Evolutionary conservation across 35 echinoderm and acorn worm species (phyloP).

Genomic region (Chiridota heheva): DNA sequence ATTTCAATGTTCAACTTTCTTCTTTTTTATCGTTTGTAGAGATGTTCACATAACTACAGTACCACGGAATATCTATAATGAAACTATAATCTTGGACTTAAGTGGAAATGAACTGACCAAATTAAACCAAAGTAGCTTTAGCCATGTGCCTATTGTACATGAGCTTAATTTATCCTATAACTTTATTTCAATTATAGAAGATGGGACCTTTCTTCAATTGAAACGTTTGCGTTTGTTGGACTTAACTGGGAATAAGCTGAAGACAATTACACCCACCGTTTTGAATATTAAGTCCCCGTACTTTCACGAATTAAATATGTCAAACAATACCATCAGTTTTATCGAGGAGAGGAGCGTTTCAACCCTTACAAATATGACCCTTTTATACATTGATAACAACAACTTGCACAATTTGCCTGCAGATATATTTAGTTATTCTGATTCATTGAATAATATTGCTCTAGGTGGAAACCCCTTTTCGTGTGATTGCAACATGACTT

Average conservation of each 20-base stretch:
- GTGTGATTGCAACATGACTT: too few relatives aligned
- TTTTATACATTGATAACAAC: constrained; percentile 35
- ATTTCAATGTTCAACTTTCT: too few relatives aligned
- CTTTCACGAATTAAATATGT: constrained; percentile 1
- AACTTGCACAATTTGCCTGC: neutral
- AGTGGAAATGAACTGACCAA: neutral
- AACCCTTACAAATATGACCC: neutral
- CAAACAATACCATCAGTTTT: constrained; percentile 10
- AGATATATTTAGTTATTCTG: constrained; percentile 23
- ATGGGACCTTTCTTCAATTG: neutral
- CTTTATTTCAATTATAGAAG: neutral
- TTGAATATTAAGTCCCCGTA: neutral
- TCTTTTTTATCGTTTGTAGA: neutral
- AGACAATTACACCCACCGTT: neutral
- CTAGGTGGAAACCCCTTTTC: neutral
- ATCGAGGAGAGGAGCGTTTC: constrained; percentile 23
- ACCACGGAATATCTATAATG: neutral
- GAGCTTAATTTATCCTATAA: constrained; percentile 13
- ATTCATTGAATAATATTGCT: neutral
- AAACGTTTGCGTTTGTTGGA: neutral
- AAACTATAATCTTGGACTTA: constrained; percentile 10
- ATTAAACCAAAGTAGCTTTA: neutral
- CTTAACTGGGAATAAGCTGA: constrained; percentile 10
- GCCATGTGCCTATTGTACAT: constrained; percentile 4
- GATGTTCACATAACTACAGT: neutral